Conservation (phyloP, 2,113 vertebrate genomes). For the Melanerpes formicivorus region DNA sequence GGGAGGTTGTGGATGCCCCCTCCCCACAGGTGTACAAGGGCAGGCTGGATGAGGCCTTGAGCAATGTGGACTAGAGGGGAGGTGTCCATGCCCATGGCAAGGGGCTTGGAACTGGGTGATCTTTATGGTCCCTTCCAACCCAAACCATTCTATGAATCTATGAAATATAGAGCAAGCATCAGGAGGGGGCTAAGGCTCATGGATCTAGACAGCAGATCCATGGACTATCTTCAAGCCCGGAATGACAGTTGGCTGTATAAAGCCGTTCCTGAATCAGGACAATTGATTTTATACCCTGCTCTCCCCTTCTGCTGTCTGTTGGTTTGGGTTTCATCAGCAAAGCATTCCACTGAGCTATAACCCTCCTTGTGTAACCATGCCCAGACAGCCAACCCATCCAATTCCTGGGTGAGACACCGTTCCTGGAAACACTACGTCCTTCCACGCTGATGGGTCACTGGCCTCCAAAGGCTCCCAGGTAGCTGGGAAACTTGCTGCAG, state of each 20-base stretch:
- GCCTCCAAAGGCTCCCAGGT: background rate
- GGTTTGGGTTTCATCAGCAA: background rate
- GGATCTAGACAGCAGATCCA: background rate
- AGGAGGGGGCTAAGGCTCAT: background rate
- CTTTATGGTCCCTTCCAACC: too few relatives aligned
- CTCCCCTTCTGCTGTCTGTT: background rate
- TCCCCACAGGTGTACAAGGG: too few relatives aligned
- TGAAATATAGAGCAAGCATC: background rate
- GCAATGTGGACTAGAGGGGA: too few relatives aligned
- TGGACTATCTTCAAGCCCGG: background rate
- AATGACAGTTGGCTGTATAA: background rate
- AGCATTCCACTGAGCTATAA: background rate
- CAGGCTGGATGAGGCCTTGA: too few relatives aligned
- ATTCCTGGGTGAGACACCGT: background rate
- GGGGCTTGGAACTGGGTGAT: too few relatives aligned
- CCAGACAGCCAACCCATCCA: background rate
- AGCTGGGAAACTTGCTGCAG: background rate
- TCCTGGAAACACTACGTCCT: background rate
- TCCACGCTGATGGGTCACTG: accelerated
- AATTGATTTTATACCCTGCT: background rate
- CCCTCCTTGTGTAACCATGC: background rate
- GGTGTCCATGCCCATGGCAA: too few relatives aligned
- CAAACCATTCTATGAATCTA: too few relatives aligned
- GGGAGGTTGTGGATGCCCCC: too few relatives aligned
- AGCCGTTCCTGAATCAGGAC: background rate